Percentiles rank a stretch among this genome's conserved stretches.
phyloP scores from a whole-genome alignment of 2,113 vertebrate species.

The Hystrix cristata region DNA sequence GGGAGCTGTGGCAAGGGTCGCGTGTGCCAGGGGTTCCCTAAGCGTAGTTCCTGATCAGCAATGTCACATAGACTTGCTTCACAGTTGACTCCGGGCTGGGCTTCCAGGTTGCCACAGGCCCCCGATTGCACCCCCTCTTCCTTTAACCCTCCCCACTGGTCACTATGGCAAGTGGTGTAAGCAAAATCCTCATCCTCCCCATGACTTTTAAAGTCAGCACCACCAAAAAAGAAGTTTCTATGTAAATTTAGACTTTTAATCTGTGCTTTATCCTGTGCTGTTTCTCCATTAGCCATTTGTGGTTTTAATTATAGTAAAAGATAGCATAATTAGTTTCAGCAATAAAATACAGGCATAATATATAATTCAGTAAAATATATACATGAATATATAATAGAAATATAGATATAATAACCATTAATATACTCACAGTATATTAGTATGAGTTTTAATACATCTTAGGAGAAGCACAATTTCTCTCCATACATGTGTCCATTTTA shows the following conservation, averaged over 20 bases:
- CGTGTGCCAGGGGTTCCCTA: neutral
- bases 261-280: neutral
- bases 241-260: neutral
- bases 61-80: no score
- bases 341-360: neutral
- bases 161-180: rapidly evolving
- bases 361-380: neutral
- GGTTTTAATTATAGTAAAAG: neutral
- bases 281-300: neutral
- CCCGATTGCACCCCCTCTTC: no score
- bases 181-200: neutral
- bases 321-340: neutral
- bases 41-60: neutral
- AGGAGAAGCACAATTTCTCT: neutral
- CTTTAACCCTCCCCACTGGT: neutral
- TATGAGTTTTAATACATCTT: neutral
- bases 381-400: neutral
- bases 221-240: neutral
- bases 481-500: neutral
- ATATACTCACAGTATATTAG: neutral
- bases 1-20: no score
- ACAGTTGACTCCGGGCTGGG: neutral
- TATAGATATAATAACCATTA: neutral
- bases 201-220: neutral
- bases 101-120: neutral